phyloP scores from a whole-genome alignment of 1,140 invertebrate species.

The Pemphigus obesinymphae region DNA sequence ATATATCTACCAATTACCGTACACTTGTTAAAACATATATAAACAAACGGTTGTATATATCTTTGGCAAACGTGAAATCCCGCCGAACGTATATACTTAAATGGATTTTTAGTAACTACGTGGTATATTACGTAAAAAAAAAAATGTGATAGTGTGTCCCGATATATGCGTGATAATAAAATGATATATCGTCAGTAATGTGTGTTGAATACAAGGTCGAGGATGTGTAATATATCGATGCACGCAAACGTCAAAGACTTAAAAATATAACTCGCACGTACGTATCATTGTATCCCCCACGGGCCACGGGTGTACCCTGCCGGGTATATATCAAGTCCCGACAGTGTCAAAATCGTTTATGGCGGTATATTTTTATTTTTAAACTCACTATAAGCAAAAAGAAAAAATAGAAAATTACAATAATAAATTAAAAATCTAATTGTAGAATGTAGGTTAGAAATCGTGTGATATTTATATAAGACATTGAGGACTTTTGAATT shows the following conservation, averaged over 20 bases:
- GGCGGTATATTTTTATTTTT: too few relatives aligned
- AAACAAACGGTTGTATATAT: background rate
- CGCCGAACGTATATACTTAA: too few relatives aligned
- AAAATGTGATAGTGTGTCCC: background rate
- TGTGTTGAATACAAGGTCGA: background rate
- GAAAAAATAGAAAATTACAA: too few relatives aligned
- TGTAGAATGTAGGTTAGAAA: too few relatives aligned
- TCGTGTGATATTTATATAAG: too few relatives aligned
- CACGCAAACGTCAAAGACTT: background rate
- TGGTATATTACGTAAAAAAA: too few relatives aligned
- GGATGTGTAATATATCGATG: background rate
- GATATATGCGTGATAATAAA: background rate
- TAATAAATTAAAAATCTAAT: too few relatives aligned
- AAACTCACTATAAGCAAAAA: too few relatives aligned
- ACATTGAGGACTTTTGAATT: too few relatives aligned
- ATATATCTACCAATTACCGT: too few relatives aligned
- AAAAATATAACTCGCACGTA: background rate
- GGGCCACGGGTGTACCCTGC: background rate
- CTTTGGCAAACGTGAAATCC: background rate
- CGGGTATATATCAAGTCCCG: background rate
- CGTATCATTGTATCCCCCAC: too few relatives aligned
- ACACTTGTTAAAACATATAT: background rate
- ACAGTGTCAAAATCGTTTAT: background rate
- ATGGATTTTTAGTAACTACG: too few relatives aligned
- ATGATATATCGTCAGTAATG: background rate